A percentile compares a stretch with the other conserved stretches of the same genome.
Evolutionary conservation across 2,113 vertebrate species (phyloP).

Genomic region (Ctenomys sociabilis): DNA sequence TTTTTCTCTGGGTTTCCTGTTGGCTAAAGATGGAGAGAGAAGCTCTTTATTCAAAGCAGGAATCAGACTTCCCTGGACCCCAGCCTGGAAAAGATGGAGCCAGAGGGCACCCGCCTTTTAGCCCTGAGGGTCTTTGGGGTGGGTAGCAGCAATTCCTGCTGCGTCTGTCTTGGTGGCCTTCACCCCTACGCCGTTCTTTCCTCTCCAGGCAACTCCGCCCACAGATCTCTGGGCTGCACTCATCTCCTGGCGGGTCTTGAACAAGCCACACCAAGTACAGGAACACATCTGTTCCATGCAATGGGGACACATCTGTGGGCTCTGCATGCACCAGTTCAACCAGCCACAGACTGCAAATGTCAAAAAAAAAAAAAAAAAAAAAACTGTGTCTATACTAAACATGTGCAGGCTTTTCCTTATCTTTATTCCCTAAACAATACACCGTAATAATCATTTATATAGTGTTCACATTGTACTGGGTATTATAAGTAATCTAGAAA

Average conservation of each 20-base stretch:
- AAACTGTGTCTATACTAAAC: not conserved
- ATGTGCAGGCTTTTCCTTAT: not conserved
- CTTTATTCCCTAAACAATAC: not conserved
- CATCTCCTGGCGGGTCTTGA: slow-evolving; percentile 14
- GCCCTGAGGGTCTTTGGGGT: not conserved
- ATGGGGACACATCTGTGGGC: not conserved
- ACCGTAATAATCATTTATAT: not conserved
- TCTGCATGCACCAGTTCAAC: not conserved
- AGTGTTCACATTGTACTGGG: not conserved
- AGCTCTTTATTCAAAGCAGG: slow-evolving; percentile 35
- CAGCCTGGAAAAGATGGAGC: not conserved
- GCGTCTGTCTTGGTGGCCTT: too few relatives aligned
- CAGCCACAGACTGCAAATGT: not conserved
- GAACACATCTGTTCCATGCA: slow-evolving; percentile 2
- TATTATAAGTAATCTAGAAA: slow-evolving; percentile 15
- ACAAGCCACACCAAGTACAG: not conserved
- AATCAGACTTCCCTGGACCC: not conserved
- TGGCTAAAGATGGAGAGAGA: not conserved
- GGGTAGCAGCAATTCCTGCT: not conserved
- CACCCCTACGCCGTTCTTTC: too few relatives aligned
- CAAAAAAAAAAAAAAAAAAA: too few relatives aligned
- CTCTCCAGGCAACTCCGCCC: not conserved
- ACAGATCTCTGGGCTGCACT: slow-evolving; percentile 26
- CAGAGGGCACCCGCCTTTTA: not conserved
- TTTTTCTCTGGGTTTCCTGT: not conserved